phyloP scores from a whole-genome alignment of 2,113 vertebrate genomes.

The Pseudolaguvia tuberculata region DNA sequence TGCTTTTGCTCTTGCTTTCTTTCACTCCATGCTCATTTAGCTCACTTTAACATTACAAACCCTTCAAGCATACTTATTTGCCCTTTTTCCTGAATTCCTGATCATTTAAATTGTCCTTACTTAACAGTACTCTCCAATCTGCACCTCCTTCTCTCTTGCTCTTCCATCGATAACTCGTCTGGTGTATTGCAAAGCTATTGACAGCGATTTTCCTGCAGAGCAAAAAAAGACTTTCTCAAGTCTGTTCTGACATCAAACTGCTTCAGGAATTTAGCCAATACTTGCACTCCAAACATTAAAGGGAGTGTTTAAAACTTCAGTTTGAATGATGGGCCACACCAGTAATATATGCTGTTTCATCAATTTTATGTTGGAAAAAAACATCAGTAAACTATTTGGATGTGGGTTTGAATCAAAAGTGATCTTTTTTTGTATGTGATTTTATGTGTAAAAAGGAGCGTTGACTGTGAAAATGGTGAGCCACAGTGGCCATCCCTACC shows the following conservation, averaged over 20 bases:
- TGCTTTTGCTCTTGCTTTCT: constrained; percentile 25
- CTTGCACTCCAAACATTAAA: constrained; percentile 18
- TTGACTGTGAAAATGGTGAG: constrained; percentile 40
- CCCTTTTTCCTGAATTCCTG: background rate
- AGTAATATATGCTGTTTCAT: background rate
- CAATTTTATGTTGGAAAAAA: background rate
- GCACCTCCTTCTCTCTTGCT: background rate
- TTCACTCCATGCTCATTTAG: constrained; percentile 29
- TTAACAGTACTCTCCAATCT: background rate
- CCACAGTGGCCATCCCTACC: constrained; percentile 23
- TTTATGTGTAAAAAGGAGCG: background rate
- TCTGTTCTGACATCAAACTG: too few relatives aligned
- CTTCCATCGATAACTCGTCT: constrained; percentile 4
- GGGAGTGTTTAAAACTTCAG: background rate
- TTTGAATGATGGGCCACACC: background rate
- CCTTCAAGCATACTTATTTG: constrained; percentile 5
- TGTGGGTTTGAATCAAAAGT: background rate
- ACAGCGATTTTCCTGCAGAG: constrained; percentile 14
- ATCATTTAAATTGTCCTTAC: background rate
- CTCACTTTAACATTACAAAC: constrained; percentile 25
- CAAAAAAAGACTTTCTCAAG: constrained; percentile 28
- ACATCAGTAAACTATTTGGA: background rate
- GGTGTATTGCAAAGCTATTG: background rate
- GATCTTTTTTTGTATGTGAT: background rate
- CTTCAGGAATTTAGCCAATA: background rate